Conservation (phyloP, 2,888 invertebrate genomes). For the Epinotia brunnichana region DNA sequence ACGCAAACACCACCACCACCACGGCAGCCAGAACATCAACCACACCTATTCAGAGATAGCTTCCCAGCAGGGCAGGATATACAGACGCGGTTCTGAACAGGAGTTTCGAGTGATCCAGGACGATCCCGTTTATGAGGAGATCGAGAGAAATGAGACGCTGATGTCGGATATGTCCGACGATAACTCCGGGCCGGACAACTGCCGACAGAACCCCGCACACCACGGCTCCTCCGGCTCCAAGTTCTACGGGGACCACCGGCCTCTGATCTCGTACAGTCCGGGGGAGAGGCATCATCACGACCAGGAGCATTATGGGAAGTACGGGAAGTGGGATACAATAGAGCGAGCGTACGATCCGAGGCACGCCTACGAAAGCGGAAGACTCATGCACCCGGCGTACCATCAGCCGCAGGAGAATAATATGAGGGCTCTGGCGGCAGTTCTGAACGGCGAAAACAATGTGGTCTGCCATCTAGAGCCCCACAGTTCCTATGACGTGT, state of each 20-base stretch:
- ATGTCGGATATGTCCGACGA: constrained; percentile 92
- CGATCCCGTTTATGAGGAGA: constrained; percentile 92
- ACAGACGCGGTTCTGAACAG: constrained; percentile 81
- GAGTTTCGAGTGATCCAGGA: constrained; percentile 85
- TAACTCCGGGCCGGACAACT: constrained; percentile 85
- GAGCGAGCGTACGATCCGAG: constrained; percentile 80
- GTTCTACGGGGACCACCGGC: constrained; percentile 91
- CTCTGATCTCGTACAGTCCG: constrained; percentile 91
- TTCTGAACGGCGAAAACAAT: constrained; percentile 92
- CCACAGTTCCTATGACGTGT: constrained; percentile 82
- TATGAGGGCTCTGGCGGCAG: constrained; percentile 88
- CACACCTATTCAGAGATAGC: constrained; percentile 91
- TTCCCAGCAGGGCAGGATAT: constrained; percentile 77
- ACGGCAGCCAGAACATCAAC: constrained; percentile 85
- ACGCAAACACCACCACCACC: constrained; percentile 79
- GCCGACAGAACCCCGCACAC: constrained; percentile 86
- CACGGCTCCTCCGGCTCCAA: constrained; percentile 84
- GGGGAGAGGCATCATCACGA: constrained; percentile 84
- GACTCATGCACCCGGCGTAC: constrained; percentile 78
- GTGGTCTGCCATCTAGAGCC: constrained; percentile 94
- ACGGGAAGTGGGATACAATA: constrained; percentile 81
- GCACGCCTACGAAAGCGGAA: constrained; percentile 77
- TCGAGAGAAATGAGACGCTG: constrained; percentile 88
- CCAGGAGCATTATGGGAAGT: constrained; percentile 77
- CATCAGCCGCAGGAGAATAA: constrained; percentile 83